Conservation (phyloP, 1,140 invertebrate species). For the Drosophila pallidifrons region DNA sequence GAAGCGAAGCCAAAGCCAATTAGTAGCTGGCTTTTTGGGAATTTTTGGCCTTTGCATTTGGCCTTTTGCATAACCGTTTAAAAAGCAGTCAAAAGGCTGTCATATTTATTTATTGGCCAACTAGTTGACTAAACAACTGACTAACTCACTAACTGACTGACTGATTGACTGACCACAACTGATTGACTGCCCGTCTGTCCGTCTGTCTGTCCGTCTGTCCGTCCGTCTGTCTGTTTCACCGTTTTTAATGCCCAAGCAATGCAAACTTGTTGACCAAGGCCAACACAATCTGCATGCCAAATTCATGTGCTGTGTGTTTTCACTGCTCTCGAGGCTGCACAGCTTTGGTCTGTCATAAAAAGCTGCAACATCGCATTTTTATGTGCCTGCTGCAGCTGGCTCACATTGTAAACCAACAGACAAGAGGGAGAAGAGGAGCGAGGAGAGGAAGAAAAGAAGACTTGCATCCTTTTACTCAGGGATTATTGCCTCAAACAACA, state of each 20-base stretch:
- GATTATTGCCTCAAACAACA: constrained; percentile 25
- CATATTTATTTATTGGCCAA: constrained; percentile 25
- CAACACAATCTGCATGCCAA: constrained; percentile 61
- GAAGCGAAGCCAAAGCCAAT: constrained; percentile 21
- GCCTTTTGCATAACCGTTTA: constrained; percentile 21
- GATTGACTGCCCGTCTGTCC: constrained; percentile 1
- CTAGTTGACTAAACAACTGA: constrained; percentile 18
- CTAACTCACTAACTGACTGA: constrained; percentile 29
- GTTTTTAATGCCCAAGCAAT: constrained; percentile 25
- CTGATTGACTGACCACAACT: constrained; percentile 8
- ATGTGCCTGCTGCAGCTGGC: constrained; percentile 18
- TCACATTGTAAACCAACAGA: constrained; percentile 34
- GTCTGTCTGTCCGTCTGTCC: too few relatives aligned
- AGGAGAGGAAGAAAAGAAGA: too few relatives aligned
- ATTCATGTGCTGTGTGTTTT: constrained; percentile 42
- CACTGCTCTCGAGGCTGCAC: constrained; percentile 7
- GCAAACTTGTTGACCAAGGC: constrained; percentile 58
- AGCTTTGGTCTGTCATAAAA: constrained; percentile 5
- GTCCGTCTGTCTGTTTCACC: constrained; percentile 32
- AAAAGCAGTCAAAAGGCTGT: constrained; percentile 4
- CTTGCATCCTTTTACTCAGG: constrained; percentile 11
- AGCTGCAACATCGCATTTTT: constrained; percentile 33
- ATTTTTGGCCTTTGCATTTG: constrained; percentile 20
- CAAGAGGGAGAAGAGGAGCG: not conserved
- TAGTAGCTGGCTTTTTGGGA: constrained; percentile 23